Evolutionary conservation across 2,113 vertebrate species (phyloP), one percentile per base, ranked within the genome.

Genomic region (Muntiacus muntjak): DNA sequence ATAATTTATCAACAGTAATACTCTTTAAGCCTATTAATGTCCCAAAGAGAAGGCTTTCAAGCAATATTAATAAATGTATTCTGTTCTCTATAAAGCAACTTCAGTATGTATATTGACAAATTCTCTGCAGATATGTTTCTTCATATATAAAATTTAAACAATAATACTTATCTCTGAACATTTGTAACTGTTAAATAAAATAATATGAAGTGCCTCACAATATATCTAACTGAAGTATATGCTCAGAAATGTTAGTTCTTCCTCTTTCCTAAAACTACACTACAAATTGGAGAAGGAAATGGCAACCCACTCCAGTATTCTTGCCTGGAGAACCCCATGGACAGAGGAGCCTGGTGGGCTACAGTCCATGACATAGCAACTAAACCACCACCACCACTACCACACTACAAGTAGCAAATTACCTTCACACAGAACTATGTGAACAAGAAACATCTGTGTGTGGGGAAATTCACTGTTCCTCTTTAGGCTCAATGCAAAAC

Each of bases 371-470:
- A 71, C 9, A 11, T 40, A 71, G 67, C n/a, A 71, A 23, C n/a
- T 71, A 13, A 12, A 71, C n/a, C 67, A 40, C 67, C 67, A 40
- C n/a, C 19, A 71, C 67, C 19, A 71, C n/a, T 36, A 81, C 26
- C 74, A 95, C 7, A n/a, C 12, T 71, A 79, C 23, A 96, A 95
- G 92, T 14, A 94, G 87, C 19, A 91, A 93, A 97, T 40, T 91
- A 95, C 43, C 15, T 67, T 94, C 79, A 91, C n/a, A 58, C 62
- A 82, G 90, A 97, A 81, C 54, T 96, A 64, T 55, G 19, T 54
- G 30, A 94, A 91, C 26, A 90, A 62, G 87, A 96, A 95, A 52
- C 19, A 89, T 47, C 58, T 74, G 6, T 81, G 45, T 40, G 2
- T 5, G 52, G 28, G 64, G 23, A 91, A 78, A 17, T 82, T 54